A percentile compares a stretch with the other conserved stretches of the same genome.
Evolutionary conservation across 2,888 invertebrate species (phyloP).

Genomic region (Liodrosophila aerea): DNA sequence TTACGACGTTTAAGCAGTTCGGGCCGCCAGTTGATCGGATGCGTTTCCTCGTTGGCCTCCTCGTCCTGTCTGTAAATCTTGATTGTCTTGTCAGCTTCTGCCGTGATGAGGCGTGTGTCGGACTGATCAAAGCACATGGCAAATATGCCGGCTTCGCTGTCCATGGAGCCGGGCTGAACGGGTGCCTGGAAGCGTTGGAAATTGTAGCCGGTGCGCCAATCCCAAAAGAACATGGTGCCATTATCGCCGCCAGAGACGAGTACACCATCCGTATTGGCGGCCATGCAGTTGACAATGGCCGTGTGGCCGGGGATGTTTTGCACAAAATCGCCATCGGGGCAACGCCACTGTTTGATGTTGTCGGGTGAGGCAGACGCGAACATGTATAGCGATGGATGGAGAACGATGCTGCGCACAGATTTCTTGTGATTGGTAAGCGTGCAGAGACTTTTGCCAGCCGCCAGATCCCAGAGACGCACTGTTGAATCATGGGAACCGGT

Average conservation of each 20-base stretch:
- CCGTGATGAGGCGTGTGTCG: slow-evolving; percentile 96
- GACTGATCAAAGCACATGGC: slow-evolving; percentile 97
- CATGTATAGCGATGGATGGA: slow-evolving; percentile 92
- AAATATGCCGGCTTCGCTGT: slow-evolving; percentile 99
- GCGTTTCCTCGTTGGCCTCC: slow-evolving; percentile 95
- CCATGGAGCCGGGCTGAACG: slow-evolving; percentile 99
- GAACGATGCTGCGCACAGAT: slow-evolving; percentile 90
- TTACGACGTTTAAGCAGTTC: slow-evolving; percentile 96
- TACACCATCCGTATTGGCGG: slow-evolving; percentile 96
- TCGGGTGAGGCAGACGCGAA: slow-evolving; percentile 99
- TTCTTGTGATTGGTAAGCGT: slow-evolving; percentile 99
- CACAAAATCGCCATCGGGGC: slow-evolving; percentile 98
- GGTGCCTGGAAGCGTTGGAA: slow-evolving; percentile 96
- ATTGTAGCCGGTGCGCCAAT: slow-evolving; percentile 99
- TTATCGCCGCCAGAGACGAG: slow-evolving; percentile 99
- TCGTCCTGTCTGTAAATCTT: slow-evolving; percentile 99
- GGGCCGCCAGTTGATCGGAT: slow-evolving; percentile 98
- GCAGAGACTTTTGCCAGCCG: slow-evolving; percentile 95
- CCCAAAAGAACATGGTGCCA: slow-evolving; percentile 98
- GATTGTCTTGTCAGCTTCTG: slow-evolving; percentile 99
- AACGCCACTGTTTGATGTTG: slow-evolving; percentile 99
- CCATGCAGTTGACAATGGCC: slow-evolving; percentile 98
- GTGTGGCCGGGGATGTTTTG: slow-evolving; percentile 98
- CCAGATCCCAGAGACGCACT: slow-evolving; percentile 98
- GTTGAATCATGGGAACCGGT: slow-evolving; percentile 98